Base-by-base conservation (phyloP, 2,797 vertebrate genomes). In the Protosalanx chinensis region DNA sequence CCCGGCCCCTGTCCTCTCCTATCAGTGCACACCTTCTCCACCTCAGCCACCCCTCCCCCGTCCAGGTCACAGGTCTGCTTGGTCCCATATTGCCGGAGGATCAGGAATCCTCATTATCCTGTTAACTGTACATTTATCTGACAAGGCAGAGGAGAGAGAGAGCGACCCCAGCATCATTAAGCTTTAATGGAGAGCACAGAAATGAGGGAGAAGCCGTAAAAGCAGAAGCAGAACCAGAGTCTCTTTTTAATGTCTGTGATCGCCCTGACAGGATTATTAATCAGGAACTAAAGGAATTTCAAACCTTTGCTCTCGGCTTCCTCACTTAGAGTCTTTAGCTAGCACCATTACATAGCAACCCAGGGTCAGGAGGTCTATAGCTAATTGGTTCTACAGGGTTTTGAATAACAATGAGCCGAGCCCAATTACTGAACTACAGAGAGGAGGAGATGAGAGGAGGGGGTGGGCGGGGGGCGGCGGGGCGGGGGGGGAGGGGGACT, bases 91-190 rank as follows among this genome's bases (percentile, higher is more conserved):
- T 84, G 87, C 87, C 75, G 65, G 72, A 87, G 91, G 93, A 93
- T 92, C 88, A 88, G 84, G 92, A 95, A 94, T 94, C 93, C 95
- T 97, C 94, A 96, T 98, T 97, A 97, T 94, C 94, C 94, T 93
- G 93, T 96, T 96, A 97, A 94, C 93, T 95, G 92, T 94, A 95
- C 95, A 95, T 96, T 96, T 95, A 96, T 95, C 95, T 94, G 95
- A 96, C 95, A 97, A 95, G 95, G 95, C 93, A 93, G 94, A 93
- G 90, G 90, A 88, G 90, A 90, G 87, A 85, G 87, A 86, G 87
- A 90, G 90, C 81, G 72, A 86, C 93, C 94, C 92, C 90, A 88
- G 93, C 91, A 94, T 95, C 94, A 96, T 97, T 96, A 97, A 95
- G 96, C 94, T 96, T 96, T 97, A 96, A 97, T 96, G 93, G 93